Evolutionary conservation across 2,113 vertebrate genomes (phyloP), one percentile per base, ranked within the genome.

Genomic region (Dinomys branickii): DNA sequence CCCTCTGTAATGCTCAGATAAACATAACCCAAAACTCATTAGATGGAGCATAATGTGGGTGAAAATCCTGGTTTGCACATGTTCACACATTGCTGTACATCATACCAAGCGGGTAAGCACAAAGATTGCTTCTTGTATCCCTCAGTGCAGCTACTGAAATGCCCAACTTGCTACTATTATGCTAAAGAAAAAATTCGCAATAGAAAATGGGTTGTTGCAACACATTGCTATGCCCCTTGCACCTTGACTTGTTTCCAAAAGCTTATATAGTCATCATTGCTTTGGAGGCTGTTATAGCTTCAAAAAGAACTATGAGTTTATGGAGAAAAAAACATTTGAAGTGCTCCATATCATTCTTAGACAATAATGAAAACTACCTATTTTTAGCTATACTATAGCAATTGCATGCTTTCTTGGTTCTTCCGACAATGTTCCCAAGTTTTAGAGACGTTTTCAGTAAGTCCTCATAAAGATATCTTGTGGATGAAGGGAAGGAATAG

Each of bases 211-310:
- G 67, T 69, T 69, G 17, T 20, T 69, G 67, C 38, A 69, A 69
- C 35, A 35, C 35, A n/a, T 20, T 38, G 67, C 38, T 69, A n/a
- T 28, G 67, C 35, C 65, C 67, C 35, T 69, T 75, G 3, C 17
- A 13, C 88, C 54, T 91, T 33, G 65, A 9, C 38, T 86, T 87
- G 35, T 52, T 19, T 83, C 58, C 10, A 71, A 83, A 95, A 96
- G 75, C 2, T 30, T 11, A 61, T 80, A 2, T 85, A 56, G 73
- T 90, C 38, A 30, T 61, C 33, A 58, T 33, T 78, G 33, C 63
- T 93, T 80, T 90, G 38, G 73, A 91, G 26, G 16, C 35, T 75
- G 1, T 91, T 93, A 33, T 94, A n/a, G 54, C 94, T 94, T 94
- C 63, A 35, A 50, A 7, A 86, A 94, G 69, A 97, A 33, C 10